phyloP scores from a whole-genome alignment of 1,140 invertebrate species.

The Eueides isabella region DNA sequence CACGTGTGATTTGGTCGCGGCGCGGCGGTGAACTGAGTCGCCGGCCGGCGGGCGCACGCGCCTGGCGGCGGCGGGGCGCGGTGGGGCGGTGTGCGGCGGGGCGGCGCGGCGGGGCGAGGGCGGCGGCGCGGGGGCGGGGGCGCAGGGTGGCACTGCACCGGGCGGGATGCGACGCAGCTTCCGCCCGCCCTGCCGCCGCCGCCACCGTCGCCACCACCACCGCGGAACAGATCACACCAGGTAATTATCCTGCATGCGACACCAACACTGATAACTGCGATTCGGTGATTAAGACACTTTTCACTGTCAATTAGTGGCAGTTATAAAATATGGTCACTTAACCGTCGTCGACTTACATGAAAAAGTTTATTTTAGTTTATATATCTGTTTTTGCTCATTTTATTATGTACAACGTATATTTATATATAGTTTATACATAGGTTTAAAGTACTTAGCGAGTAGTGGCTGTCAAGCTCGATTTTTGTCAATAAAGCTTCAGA shows the following conservation, averaged over 20 bases:
- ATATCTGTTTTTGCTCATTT: neutral
- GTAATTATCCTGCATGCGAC: conserved; percentile 28
- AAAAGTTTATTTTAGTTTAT: neutral
- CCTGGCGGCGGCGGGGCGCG: conserved; percentile 45
- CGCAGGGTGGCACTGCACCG: conserved; percentile 50
- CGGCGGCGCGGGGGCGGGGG: conserved; percentile 30
- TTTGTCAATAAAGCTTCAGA: too few relatives aligned
- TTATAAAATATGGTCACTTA: neutral
- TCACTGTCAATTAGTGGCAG: conserved; percentile 21
- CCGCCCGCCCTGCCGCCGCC: conserved; percentile 62
- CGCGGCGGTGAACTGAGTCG: conserved; percentile 67
- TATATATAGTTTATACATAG: neutral
- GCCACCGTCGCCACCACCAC: conserved; percentile 23
- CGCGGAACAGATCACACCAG: conserved; percentile 44
- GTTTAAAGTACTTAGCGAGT: too few relatives aligned
- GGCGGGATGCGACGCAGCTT: conserved; percentile 69
- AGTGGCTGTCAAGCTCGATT: too few relatives aligned
- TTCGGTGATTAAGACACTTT: conserved; percentile 23
- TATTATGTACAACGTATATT: neutral
- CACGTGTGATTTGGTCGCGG: conserved; percentile 55
- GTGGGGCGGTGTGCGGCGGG: conserved; percentile 35
- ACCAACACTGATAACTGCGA: conserved; percentile 18
- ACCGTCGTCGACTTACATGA: neutral
- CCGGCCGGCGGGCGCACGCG: conserved; percentile 69
- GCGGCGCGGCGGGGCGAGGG: conserved; percentile 27